Base-by-base conservation (phyloP, 2,797 vertebrate genomes). In the Platyrinchus mystaceus region DNA sequence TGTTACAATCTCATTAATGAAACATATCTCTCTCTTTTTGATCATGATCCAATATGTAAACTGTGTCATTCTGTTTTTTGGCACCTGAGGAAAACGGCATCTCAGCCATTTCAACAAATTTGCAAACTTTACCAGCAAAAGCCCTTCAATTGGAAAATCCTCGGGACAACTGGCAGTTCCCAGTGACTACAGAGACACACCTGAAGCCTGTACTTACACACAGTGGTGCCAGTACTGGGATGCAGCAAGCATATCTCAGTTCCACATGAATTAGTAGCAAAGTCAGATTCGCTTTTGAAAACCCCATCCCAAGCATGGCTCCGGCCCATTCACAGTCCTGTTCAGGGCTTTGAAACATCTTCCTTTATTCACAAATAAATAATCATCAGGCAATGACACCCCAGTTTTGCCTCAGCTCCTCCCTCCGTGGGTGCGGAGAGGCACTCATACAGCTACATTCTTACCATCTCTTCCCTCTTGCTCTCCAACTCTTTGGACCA, bases 341-440 rank as follows among this genome's bases (percentile, higher is more conserved):
- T 52, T 2, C 4, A 70, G 24, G 14, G 6, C 12, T 17, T 34
- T 19, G 27, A 36, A 18, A 39, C 52, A 12, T 76, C 63, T 62
- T 67, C 34, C 41, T 47, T 59, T 63, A 20, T 59, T 80, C 37
- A 34, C 27, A 63, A 64, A 73, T 10, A 77, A 63, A 39, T 12
- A 41, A 47, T 5, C 21, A 7, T 4, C 0, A 58, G 43, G 28
- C 21, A 84, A 11, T 12, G 49, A 43, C 8, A 28, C 6, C 9
- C 7, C 21, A 36, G 4, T 50, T 63, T 32, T 83, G 20, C 19
- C 32, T 39, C 58, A 68, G 47, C 52, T 77, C 14, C 20, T 63
- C 6, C 0, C 26, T 55, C 46, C 2, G 0, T 20, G 22, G 1
- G 2, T 8, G 28, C 11, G 2, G 7, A 7, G 47, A 74, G 30